phyloP scores from a whole-genome alignment of 1,140 invertebrate genomes.

The Acromyrmex echinatior region DNA sequence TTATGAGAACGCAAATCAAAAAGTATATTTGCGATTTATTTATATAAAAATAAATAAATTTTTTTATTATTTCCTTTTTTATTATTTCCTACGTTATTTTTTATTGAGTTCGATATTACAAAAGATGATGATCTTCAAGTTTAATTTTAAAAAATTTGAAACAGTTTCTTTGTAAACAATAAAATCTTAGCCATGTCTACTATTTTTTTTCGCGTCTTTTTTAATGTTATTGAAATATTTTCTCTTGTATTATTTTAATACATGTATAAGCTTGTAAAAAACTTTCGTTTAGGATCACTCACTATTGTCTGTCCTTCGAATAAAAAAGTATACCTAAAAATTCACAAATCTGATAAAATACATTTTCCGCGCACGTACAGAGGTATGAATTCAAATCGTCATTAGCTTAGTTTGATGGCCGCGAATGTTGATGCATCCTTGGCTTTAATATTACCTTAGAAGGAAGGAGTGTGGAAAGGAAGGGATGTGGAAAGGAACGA shows the following conservation, averaged over 20 bases:
- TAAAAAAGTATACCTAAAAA: conserved; percentile 1
- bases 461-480: neutral
- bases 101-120: neutral
- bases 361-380: conserved; percentile 18
- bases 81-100: neutral
- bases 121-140: neutral
- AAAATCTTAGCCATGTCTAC: neutral
- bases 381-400: conserved; percentile 53
- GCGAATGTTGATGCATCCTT: conserved; percentile 38
- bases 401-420: conserved; percentile 57
- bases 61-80: neutral
- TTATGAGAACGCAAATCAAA: neutral
- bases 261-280: neutral
- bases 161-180: neutral
- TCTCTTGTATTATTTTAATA: neutral
- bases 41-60: neutral
- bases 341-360: neutral
- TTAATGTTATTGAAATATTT: neutral
- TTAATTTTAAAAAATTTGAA: neutral
- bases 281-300: neutral
- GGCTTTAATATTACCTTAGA: conserved; percentile 70
- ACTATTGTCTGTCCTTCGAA: neutral
- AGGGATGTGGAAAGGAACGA: neutral
- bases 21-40: neutral
- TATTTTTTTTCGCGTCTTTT: neutral